Conservation (phyloP, 2,888 invertebrate genomes). For the Melieria picta region DNA sequence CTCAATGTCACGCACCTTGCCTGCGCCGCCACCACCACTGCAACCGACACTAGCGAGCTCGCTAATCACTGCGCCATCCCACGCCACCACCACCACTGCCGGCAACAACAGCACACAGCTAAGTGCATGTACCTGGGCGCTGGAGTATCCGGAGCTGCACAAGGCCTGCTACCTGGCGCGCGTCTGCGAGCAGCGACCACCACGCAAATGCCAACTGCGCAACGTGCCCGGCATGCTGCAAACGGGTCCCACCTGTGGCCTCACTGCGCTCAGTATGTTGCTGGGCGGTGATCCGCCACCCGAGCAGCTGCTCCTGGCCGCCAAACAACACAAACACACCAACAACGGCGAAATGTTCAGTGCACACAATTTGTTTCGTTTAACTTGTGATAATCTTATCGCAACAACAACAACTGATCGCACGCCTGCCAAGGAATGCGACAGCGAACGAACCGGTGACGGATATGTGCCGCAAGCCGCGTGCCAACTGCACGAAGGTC, state of each 20-base stretch:
- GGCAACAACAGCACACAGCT: constrained; percentile 11
- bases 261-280: constrained; percentile 87
- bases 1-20: constrained; percentile 41
- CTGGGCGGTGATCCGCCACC: constrained; percentile 71
- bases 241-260: constrained; percentile 82
- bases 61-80: not conserved
- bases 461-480: constrained; percentile 9
- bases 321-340: constrained; percentile 74
- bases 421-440: constrained; percentile 16
- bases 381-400: constrained; percentile 52
- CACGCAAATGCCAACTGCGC: constrained; percentile 68
- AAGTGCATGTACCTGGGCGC: constrained; percentile 71
- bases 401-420: constrained; percentile 8
- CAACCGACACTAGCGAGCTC: not conserved
- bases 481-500: constrained; percentile 63
- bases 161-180: constrained; percentile 71
- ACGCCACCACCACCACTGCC: constrained; percentile 12
- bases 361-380: constrained; percentile 74
- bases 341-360: constrained; percentile 92
- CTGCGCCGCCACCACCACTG: constrained; percentile 24
- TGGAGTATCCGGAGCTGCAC: constrained; percentile 69
- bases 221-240: constrained; percentile 58
- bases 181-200: constrained; percentile 68
- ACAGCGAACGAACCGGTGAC: not conserved
- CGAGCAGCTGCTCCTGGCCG: constrained; percentile 71